Conservation (phyloP, 2,888 invertebrate genomes). For the Drosophila ustulata region DNA sequence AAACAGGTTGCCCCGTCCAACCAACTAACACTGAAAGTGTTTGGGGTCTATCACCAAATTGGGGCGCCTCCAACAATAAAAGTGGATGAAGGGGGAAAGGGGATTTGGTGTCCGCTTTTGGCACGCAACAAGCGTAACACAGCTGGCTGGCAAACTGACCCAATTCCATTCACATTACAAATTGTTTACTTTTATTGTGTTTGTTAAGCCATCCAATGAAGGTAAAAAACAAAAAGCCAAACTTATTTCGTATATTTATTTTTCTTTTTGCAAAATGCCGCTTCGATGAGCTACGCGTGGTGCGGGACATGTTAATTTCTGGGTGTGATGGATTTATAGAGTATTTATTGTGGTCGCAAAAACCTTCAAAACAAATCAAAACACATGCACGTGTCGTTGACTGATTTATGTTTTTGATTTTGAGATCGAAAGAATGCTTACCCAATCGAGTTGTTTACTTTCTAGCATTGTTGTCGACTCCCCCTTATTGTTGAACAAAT, state of each 20-base stretch:
- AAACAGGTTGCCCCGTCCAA: conserved; percentile 66
- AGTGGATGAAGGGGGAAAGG: conserved; percentile 30
- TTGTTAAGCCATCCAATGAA: conserved; percentile 46
- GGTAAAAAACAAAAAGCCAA: conserved; percentile 9
- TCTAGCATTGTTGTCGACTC: conserved; percentile 22
- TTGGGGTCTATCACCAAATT: conserved; percentile 43
- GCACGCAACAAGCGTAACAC: conserved; percentile 76
- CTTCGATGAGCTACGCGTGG: neutral
- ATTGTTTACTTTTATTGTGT: conserved; percentile 71
- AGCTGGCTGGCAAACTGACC: conserved; percentile 64
- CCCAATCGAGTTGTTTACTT: conserved; percentile 51
- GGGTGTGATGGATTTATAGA: conserved; percentile 5
- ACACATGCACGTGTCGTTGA: conserved; percentile 27
- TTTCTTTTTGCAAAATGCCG: conserved; percentile 26
- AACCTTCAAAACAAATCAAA: conserved; percentile 7
- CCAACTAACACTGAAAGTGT: conserved; percentile 18
- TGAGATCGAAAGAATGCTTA: conserved; percentile 13
- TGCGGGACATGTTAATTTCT: conserved; percentile 18
- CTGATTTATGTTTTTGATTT: conserved; percentile 29
- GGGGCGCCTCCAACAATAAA: conserved; percentile 61
- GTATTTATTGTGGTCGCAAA: conserved; percentile 10
- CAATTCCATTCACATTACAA: conserved; percentile 76
- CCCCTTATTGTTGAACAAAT: conserved; percentile 19
- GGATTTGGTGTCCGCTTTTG: conserved; percentile 36
- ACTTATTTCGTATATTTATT: conserved; percentile 13